Evolutionary conservation across 2,888 invertebrate species (phyloP), one percentile per base, ranked within the genome.

Genomic region (Volucella zonaria): DNA sequence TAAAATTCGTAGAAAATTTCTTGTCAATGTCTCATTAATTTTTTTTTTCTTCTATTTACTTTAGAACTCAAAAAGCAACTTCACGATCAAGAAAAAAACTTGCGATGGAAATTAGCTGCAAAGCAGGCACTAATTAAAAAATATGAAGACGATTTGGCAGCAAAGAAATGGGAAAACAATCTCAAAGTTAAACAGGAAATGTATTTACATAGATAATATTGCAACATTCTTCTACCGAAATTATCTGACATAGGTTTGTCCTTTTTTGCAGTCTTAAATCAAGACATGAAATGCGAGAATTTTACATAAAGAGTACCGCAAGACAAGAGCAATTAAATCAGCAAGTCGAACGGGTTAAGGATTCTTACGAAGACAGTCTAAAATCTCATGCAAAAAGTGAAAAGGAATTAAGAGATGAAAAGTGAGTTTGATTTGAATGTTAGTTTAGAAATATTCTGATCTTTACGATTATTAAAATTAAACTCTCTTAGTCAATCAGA

Each of bases 391-490:
- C 88, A 1, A 81, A 66, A 9, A 45, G 81, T 10, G 89, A 91
- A 59, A 89, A 88, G 67, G 87, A 87, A 0, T 76, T 88, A 0
- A 88, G 89, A 1, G 90, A 89, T 40, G 89, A 90, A 85, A 92
- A 91, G 91, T 91, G 86, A 85, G 88, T 67, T 10, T 18, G 10
- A 40, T 67, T 10, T 18, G 10, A 40, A n/a, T 23, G 1, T 9
- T 9, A 12, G 15, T 54, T 9, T 11, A 4, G 0, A 8, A 38
- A 56, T 14, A 56, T 15, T 4, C 9, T 15, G 10, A 8, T 14
- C 12, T 12, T 15, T 3, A 14, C 2, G 42, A n/a, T 54, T 10
- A 31, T 42, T 43, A 42, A 45, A 4, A 42, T 58, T 42, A 8
- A 43, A 10, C 11, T 10, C 11, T 1, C 1, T 18, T 18, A 18